Evolutionary conservation across 2,797 vertebrate species (phyloP).

Genomic region (Poecile montanus): DNA sequence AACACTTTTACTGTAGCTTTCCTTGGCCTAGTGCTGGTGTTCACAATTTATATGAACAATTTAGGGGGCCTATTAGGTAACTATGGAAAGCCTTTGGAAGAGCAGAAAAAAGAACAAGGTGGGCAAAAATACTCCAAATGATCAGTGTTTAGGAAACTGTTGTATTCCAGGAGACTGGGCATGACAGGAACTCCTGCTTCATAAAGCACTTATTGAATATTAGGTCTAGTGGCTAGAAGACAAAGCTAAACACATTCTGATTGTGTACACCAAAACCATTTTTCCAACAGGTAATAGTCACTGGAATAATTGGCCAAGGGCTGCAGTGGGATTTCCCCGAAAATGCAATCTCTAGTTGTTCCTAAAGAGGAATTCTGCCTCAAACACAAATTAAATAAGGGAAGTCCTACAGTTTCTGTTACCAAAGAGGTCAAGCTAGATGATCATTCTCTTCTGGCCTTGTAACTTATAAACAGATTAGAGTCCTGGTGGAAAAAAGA

Average conservation of each 20-base stretch:
- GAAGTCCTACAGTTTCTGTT: background rate
- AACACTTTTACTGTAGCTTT: background rate
- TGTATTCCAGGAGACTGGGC: background rate
- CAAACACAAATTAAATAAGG: background rate
- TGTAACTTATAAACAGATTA: conserved; percentile 8
- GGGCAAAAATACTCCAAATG: background rate
- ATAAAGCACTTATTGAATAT: background rate
- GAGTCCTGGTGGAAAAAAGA: background rate
- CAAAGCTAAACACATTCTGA: background rate
- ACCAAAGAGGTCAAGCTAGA: background rate
- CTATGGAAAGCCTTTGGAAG: background rate
- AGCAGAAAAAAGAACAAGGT: background rate
- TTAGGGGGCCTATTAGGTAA: background rate
- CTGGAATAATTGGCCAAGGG: background rate
- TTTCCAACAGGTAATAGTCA: background rate
- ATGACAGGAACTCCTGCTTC: background rate
- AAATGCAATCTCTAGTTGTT: background rate
- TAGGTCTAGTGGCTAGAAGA: background rate
- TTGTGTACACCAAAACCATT: background rate
- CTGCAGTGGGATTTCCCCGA: background rate
- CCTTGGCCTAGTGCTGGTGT: background rate
- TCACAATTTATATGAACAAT: background rate
- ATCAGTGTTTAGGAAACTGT: background rate
- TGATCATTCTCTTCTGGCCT: background rate
- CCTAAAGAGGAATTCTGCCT: background rate